Evolutionary conservation across 2,113 vertebrate genomes (phyloP).

Genomic region (Lepus timidus): DNA sequence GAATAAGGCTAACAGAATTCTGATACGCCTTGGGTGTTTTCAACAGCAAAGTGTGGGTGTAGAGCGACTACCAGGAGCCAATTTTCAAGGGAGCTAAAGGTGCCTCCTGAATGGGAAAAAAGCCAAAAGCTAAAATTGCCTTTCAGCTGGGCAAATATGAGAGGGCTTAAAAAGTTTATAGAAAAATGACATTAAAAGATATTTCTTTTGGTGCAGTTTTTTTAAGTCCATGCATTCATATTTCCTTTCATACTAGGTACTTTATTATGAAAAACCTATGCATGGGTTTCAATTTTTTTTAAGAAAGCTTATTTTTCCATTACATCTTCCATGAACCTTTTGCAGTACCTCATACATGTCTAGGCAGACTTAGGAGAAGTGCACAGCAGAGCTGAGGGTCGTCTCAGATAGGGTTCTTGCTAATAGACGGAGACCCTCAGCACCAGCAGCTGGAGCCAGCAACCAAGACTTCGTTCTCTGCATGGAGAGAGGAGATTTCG

Average conservation of each 20-base stretch:
- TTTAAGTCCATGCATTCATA: no score
- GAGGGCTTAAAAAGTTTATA: no score
- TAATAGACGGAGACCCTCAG: background rate
- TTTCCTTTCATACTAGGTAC: no score
- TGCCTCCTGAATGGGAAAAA: background rate
- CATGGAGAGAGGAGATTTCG: background rate
- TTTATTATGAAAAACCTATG: no score
- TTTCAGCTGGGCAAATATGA: background rate
- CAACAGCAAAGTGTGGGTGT: background rate
- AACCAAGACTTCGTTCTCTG: background rate
- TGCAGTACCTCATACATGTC: no score
- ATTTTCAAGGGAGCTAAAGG: background rate
- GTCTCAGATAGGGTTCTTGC: background rate
- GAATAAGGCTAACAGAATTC: background rate
- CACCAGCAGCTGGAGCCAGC: background rate
- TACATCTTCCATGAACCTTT: no score
- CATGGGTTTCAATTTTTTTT: no score
- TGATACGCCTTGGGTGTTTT: background rate
- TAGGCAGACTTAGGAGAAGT: background rate
- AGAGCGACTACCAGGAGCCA: background rate
- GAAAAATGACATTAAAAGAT: no score
- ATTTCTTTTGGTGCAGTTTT: no score
- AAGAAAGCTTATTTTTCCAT: no score
- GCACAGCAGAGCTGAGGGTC: background rate
- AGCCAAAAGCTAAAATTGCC: background rate